Conservation (phyloP, 2,113 vertebrate species). For the Cebus imitator region DNA sequence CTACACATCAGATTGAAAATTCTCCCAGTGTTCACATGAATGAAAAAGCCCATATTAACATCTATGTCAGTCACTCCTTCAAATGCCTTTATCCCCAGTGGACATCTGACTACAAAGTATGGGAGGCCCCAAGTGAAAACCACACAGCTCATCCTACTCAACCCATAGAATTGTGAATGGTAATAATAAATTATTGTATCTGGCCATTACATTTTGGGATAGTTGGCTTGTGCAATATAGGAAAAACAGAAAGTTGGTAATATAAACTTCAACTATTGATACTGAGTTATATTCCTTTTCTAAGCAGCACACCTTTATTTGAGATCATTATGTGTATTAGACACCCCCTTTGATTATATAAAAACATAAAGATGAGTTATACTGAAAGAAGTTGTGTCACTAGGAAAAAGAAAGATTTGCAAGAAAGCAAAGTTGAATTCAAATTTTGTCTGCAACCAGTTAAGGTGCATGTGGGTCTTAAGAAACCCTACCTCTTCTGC, state of each 20-base stretch:
- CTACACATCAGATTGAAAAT: not conserved
- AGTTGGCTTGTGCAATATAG: not conserved
- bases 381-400: not conserved
- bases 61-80: not conserved
- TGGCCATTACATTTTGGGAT: not conserved
- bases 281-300: not conserved
- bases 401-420: not conserved
- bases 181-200: not conserved
- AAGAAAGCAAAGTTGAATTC: not conserved
- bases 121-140: not conserved
- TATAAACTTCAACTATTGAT: not conserved
- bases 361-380: not conserved
- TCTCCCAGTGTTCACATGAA: not conserved
- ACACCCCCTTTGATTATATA: not conserved
- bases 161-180: not conserved
- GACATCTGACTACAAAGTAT: not conserved
- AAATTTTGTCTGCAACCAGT: not conserved
- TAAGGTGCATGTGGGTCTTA: not conserved
- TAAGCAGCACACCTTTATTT: not conserved
- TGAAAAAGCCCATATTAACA: not conserved
- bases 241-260: not conserved
- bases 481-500: not conserved
- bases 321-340: not conserved
- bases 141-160: not conserved
- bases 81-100: not conserved